Evolutionary conservation across 2,888 invertebrate genomes (phyloP), one percentile per base, ranked within the genome.

Genomic region (Cerceris ruficornis): DNA sequence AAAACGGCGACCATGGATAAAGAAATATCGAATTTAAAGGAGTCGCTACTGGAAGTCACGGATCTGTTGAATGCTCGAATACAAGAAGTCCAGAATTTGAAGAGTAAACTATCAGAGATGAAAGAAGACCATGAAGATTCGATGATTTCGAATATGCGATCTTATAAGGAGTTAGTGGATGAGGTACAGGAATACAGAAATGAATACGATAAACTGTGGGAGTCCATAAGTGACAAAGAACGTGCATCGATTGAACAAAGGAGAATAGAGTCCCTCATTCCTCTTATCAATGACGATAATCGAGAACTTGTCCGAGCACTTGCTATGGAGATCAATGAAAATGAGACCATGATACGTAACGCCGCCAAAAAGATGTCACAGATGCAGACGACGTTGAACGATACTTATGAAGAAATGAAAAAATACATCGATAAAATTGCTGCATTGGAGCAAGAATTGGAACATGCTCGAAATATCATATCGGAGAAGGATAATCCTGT

Each of bases 1-100:
- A 77, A 93, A 14, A 92, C 93, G 75, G 91, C 91, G 46, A 91
- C 93, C 75, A 91, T 93, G 74, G 86, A 93, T 52, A 92, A 91
- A 58, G 79, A 82, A 61, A 54, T 88, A 2, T 76, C 76, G 0
- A 50, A 81, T 0, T 61, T 80, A 0, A 85, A 78, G 6, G 70
- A 83, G 0, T 87, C 89, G 0, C 66, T 90, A 73, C 83, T 86
- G 2, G 88, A 91, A 14, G 84, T 90, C 9, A 89, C 88, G 60
- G 93, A 87, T 52, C 85, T 88, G 8, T 80, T 88, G 66, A 90
- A 90, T 28, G 67, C 75, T 1, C 87, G 90, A 1, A 89, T 90
- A 8, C 90, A 90, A 70, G 92, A 92, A 66, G 89, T 91, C 1
- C 89, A 90, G 0, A 85, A 87, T 15, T 61, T 92, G 54, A 91